Base-by-base conservation (phyloP, 1,140 invertebrate species). In the Rhizoglyphus robini region DNA sequence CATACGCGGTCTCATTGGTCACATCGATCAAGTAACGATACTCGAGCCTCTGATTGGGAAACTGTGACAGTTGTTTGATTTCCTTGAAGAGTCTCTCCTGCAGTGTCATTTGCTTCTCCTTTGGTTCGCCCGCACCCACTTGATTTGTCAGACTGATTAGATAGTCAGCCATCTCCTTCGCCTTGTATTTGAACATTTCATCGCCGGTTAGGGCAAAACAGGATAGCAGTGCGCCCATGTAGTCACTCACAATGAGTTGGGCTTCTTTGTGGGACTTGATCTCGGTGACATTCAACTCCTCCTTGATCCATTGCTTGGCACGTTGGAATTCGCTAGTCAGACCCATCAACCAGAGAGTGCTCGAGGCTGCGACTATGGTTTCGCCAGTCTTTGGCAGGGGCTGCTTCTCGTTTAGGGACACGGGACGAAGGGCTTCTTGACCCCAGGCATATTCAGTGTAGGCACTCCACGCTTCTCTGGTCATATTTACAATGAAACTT, bases 211-310 rank as follows among this genome's bases (percentile, higher is more conserved):
- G 80, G 27, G 93, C 87, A 77, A 88, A 99, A 69, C 86, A 86
- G 0, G 94, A 83, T 36, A 99, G 79, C 59, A 99, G 79, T 30
- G 96, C 95, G 49, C 96, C 96, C 69, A 99, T 83, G 77, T 96
- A 98, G 23, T 95, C 83, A 73, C 99, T 99, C 73, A 96, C 99
- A 34, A 87, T 93, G 79, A 99, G 95, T 79, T 99, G 99, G 3
- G 98, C 90, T 1, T 94, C 97, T 69, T 98, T 79, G 71, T 97
- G 92, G 0, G 86, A 81, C 69, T 85, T 84, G 90, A 94, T 79
- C 65, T 87, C 82, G 73, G 76, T 76, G 64, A 97, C 84, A 69
- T 88, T 83, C 46, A 98, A 82, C 72, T 89, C 84, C 23, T 87
- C 81, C 0, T 84, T 86, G 34, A 98, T 85, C 94, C 94, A 98